Evolutionary conservation across 2,797 vertebrate species (phyloP).

Genomic region (Bradypus variegatus): DNA sequence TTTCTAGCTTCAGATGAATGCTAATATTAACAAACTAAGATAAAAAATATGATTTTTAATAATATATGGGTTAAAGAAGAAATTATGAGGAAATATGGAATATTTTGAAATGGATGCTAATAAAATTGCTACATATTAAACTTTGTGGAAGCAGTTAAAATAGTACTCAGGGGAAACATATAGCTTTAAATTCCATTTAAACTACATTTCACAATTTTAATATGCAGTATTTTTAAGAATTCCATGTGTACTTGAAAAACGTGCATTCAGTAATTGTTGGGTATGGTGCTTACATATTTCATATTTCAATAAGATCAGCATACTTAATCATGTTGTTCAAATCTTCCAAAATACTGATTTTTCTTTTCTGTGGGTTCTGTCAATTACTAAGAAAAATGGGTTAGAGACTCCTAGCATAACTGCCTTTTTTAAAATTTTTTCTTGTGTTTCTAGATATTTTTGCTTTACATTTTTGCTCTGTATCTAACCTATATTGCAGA

Average conservation of each 20-base stretch:
- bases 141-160: background rate
- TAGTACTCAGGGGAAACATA: background rate
- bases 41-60: background rate
- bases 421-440: too few species aligned
- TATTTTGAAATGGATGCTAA: background rate
- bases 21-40: background rate
- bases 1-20: background rate
- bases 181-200: background rate
- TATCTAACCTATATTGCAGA: too few species aligned
- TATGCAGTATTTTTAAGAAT: background rate
- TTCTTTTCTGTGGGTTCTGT: too few species aligned
- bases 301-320: too few species aligned
- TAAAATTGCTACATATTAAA: background rate
- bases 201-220: background rate
- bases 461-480: too few species aligned
- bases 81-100: background rate
- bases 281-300: too few species aligned
- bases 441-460: too few species aligned
- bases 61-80: background rate
- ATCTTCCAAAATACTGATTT: too few species aligned
- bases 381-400: too few species aligned
- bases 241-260: background rate
- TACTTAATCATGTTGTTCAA: too few species aligned
- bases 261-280: background rate
- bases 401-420: too few species aligned